Percentiles rank a stretch among this genome's conserved stretches.
Evolutionary conservation across 2,888 invertebrate genomes (phyloP).

Genomic region (Philereme transversata): DNA sequence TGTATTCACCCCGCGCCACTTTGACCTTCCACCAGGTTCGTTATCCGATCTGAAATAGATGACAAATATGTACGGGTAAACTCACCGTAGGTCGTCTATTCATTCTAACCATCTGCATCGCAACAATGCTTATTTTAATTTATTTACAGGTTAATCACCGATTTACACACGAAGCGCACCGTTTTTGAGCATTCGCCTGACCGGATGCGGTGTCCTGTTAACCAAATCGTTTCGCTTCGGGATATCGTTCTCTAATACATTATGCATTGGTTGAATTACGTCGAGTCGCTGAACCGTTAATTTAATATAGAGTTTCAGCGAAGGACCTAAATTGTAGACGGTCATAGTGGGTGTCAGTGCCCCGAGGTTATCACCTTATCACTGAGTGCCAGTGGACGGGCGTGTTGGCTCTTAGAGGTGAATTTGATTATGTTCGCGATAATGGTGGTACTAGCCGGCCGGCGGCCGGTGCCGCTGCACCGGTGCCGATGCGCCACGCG

Average conservation of each 20-base stretch:
- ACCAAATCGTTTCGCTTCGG: slow-evolving; percentile 31
- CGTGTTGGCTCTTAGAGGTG: slow-evolving; percentile 50
- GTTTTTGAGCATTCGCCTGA: slow-evolving; percentile 30
- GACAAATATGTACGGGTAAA: slow-evolving; percentile 42
- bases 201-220: slow-evolving; percentile 36
- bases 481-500: slow-evolving; percentile 30
- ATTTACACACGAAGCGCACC: slow-evolving; percentile 30
- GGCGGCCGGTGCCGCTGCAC: slow-evolving; percentile 24
- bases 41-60: slow-evolving; percentile 63
- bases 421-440: slow-evolving; percentile 53
- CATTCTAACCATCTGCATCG: slow-evolving; percentile 28
- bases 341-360: slow-evolving; percentile 19
- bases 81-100: slow-evolving; percentile 41
- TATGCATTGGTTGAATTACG: slow-evolving; percentile 32
- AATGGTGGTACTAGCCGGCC: slow-evolving; percentile 47
- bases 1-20: slow-evolving; percentile 62
- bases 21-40: slow-evolving; percentile 64
- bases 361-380: slow-evolving; percentile 55
- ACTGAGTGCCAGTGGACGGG: slow-evolving; percentile 46
- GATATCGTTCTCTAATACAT: slow-evolving; percentile 25
- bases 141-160: slow-evolving; percentile 39
- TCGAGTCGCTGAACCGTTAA: slow-evolving; percentile 19
- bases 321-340: slow-evolving; percentile 19
- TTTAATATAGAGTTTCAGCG: slow-evolving; percentile 12
- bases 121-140: slow-evolving; percentile 35